Conservation (phyloP, 1,140 invertebrate species). For the Pseudomyrmex concolor region DNA sequence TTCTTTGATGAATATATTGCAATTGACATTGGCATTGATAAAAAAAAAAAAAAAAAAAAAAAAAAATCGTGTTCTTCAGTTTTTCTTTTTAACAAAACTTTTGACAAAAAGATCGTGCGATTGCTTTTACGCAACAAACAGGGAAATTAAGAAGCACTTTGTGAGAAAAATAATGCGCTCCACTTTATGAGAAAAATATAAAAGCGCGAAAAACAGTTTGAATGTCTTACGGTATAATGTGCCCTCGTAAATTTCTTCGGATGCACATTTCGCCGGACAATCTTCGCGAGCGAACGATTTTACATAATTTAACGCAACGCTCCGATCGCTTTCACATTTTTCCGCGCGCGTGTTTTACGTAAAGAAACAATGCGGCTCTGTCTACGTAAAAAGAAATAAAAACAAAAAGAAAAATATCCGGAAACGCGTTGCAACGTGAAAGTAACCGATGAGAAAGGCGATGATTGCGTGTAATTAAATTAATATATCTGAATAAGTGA, state of each 20-base stretch:
- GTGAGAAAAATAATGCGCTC: too few species aligned
- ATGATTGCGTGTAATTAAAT: constrained; percentile 50
- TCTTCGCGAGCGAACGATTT: constrained; percentile 12
- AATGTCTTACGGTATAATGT: too few species aligned
- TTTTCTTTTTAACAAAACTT: too few species aligned
- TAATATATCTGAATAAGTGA: constrained; percentile 41
- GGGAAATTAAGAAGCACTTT: too few species aligned
- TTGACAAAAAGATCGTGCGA: too few species aligned
- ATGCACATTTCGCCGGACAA: constrained; percentile 5
- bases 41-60: too few species aligned
- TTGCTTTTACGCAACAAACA: too few species aligned
- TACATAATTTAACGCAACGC: constrained; percentile 23
- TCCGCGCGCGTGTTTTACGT: constrained; percentile 31
- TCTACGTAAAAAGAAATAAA: not conserved
- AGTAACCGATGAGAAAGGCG: constrained; percentile 34
- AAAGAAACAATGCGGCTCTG: constrained; percentile 37
- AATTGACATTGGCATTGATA: too few species aligned
- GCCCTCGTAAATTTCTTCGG: not conserved
- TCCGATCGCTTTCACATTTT: constrained; percentile 53
- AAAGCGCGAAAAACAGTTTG: not conserved
- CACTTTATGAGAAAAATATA: not conserved
- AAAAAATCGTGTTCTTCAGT: too few species aligned
- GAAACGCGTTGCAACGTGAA: constrained; percentile 30
- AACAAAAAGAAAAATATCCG: not conserved
- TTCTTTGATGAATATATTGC: too few species aligned